phyloP scores from a whole-genome alignment of 2,113 vertebrate species.

The Bos indicus region DNA sequence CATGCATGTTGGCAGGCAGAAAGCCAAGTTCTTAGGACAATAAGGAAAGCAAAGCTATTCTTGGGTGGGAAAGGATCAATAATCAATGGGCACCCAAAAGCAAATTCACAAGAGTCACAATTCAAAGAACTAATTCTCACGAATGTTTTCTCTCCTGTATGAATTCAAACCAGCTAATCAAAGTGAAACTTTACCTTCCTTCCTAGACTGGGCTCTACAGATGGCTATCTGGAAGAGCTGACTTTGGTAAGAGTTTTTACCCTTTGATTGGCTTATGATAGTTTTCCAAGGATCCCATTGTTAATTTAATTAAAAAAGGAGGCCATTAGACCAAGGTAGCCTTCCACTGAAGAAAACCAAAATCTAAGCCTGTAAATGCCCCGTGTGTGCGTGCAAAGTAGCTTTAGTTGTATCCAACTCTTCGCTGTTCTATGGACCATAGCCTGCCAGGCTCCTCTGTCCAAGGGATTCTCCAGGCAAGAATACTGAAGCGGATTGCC shows the following conservation, averaged over 20 bases:
- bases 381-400: accelerated
- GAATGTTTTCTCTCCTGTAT: neutral
- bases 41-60: neutral
- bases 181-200: neutral
- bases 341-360: neutral
- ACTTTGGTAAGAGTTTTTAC: neutral
- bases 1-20: neutral
- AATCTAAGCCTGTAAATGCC: neutral
- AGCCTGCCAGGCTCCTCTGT: neutral
- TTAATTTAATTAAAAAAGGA: too few species aligned
- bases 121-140: neutral
- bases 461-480: neutral
- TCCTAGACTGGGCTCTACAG: neutral
- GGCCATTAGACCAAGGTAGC: neutral
- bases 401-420: neutral
- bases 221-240: neutral
- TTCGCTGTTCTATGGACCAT: neutral
- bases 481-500: neutral
- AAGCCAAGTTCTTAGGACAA: neutral
- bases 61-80: neutral
- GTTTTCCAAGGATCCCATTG: neutral
- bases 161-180: neutral
- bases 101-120: neutral
- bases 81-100: neutral
- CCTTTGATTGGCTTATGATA: neutral